A percentile compares a stretch with the other conserved stretches of the same genome.
Evolutionary conservation across 2,113 vertebrate species (phyloP).

Genomic region (Bubalus kerabau): DNA sequence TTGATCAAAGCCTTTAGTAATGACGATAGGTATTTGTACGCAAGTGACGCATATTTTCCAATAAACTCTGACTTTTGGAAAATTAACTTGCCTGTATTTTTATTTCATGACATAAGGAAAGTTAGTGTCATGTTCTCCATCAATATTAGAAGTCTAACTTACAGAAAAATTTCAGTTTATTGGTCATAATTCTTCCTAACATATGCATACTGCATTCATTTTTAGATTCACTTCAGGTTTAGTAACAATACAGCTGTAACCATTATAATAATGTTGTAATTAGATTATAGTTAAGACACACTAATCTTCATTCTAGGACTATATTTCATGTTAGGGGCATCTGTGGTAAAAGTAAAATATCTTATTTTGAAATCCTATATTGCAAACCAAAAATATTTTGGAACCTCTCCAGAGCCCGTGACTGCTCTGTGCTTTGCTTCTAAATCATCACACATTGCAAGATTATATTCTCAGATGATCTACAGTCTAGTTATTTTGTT

Average conservation of each 20-base stretch:
- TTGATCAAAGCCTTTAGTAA: background rate
- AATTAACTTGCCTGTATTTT: background rate
- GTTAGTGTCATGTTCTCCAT: background rate
- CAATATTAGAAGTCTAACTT: background rate
- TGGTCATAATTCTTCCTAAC: background rate
- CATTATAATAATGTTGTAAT: background rate
- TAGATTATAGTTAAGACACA: background rate
- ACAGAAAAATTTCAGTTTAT: background rate
- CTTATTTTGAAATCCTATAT: slow-evolving; percentile 50
- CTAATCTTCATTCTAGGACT: background rate
- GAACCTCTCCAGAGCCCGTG: slow-evolving; percentile 33
- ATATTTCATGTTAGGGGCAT: background rate
- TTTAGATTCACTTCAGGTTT: background rate
- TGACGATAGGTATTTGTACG: background rate
- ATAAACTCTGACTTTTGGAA: background rate
- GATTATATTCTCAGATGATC: slow-evolving; percentile 12
- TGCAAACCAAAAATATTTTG: slow-evolving; percentile 45
- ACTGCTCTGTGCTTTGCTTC: slow-evolving; percentile 12
- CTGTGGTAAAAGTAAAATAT: slow-evolving; percentile 24
- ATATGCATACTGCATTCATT: background rate
- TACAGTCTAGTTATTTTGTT: background rate
- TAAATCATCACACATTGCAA: background rate
- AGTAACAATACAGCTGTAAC: background rate
- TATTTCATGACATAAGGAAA: slow-evolving; percentile 40
- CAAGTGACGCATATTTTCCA: background rate